Conservation (phyloP, 2,797 vertebrate genomes). For the Silurus aristotelis region DNA sequence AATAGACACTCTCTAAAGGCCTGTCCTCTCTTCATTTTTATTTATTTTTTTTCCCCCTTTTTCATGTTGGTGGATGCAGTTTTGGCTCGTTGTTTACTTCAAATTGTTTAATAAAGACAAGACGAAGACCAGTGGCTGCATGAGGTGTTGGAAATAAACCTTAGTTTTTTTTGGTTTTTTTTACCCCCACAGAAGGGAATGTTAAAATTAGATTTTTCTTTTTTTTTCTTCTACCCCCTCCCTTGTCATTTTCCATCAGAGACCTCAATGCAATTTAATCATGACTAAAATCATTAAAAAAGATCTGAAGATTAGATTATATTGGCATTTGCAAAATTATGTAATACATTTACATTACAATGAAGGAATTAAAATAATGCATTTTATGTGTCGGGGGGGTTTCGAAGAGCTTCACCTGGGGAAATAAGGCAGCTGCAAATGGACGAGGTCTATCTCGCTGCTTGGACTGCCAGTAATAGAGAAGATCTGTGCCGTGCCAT, state of each 20-base stretch:
- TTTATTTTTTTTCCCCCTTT: no score
- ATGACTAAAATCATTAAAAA: slow-evolving; percentile 87
- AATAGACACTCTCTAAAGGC: slow-evolving; percentile 51
- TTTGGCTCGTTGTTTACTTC: slow-evolving; percentile 67
- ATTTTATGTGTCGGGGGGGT: slow-evolving; percentile 81
- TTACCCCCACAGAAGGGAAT: slow-evolving; percentile 74
- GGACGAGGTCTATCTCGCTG: slow-evolving; percentile 78
- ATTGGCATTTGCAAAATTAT: slow-evolving; percentile 88
- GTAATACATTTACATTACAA: slow-evolving; percentile 89
- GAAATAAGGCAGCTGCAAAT: slow-evolving; percentile 81
- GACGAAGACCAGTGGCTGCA: slow-evolving; percentile 65
- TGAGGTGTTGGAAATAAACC: slow-evolving; percentile 76
- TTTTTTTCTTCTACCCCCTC: slow-evolving; percentile 59
- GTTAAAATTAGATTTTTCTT: slow-evolving; percentile 79
- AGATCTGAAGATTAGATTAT: slow-evolving; percentile 88
- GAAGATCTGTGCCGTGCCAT: slow-evolving; percentile 62
- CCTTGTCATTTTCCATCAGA: slow-evolving; percentile 78
- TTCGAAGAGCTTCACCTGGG: slow-evolving; percentile 80
- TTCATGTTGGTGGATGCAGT: slow-evolving; percentile 56
- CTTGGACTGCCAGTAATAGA: slow-evolving; percentile 76
- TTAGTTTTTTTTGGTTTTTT: no score
- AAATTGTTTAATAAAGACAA: slow-evolving; percentile 70
- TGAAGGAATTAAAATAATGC: slow-evolving; percentile 88
- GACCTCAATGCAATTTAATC: slow-evolving; percentile 85
- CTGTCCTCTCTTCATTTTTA: slow-evolving; percentile 8